Percentiles rank a stretch among this genome's conserved stretches.
These are phyloP conservation scores for Hymenopus coronatus DNA, from an alignment of 2,888 invertebrate species.

Conservation along the genomic window DNA sequence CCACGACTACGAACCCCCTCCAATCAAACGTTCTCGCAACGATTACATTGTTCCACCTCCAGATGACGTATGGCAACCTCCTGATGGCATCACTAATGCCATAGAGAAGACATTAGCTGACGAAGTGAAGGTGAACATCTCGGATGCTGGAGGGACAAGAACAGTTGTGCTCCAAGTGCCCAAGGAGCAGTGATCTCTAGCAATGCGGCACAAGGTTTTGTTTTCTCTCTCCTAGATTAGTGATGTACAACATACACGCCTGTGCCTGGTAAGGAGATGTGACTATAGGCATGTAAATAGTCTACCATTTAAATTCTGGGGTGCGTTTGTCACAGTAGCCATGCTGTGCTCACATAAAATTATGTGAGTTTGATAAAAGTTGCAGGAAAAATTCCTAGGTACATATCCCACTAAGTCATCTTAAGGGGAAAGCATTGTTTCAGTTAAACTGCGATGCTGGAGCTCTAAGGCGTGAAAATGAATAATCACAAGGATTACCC, in stretches of 20 bases:
- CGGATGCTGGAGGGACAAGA: conserved; percentile 44
- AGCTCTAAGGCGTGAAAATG: no score
- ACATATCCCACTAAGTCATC: no score
- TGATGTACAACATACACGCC: neutral
- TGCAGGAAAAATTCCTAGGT: no score
- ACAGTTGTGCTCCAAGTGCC: conserved; percentile 45
- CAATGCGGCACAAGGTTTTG: neutral
- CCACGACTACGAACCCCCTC: conserved; percentile 36
- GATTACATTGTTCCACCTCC: conserved; percentile 32
- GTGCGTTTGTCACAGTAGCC: no score
- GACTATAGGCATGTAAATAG: no score
- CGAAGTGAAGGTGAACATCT: conserved; percentile 46
- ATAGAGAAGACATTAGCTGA: conserved; percentile 40
- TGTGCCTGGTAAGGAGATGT: neutral
- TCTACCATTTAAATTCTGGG: no score
- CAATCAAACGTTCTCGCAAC: conserved; percentile 28
- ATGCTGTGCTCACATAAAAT: no score
- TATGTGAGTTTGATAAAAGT: no score
- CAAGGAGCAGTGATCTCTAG: conserved; percentile 39
- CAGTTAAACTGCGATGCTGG: no score
- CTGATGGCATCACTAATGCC: conserved; percentile 1
- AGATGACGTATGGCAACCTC: conserved; percentile 34
- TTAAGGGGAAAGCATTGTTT: no score
- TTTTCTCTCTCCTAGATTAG: neutral
- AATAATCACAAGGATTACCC: no score